Evolutionary conservation across 2,888 invertebrate species (phyloP), one percentile per base, ranked within the genome.

Genomic region (Spodoptera picta): DNA sequence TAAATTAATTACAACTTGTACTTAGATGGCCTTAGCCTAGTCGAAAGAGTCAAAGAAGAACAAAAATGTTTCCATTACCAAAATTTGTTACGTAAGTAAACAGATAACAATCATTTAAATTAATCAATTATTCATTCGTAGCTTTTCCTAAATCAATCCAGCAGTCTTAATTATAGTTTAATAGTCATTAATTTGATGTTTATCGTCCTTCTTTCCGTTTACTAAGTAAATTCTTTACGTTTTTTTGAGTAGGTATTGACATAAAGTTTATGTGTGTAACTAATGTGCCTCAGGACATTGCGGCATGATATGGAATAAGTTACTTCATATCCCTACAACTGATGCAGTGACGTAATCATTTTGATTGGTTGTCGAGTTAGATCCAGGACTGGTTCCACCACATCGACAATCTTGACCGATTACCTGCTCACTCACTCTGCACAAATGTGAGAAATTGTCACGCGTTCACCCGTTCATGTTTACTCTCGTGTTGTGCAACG

Each of bases 321-420:
- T 87, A 81, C 86, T 80, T 78, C 85, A 87, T 71, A 80, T 85
- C 82, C 84, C 82, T 80, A 74, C 79, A 79, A 74, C 77, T 73
- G 69, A 82, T 52, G 60, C 48, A 60, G 61, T 87, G 80, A 83
- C 66, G 83, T 84, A 86, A 88, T 73, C 63, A 59, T 59, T 83
- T 82, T 82, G 82, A 86, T 80, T 75, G 74, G 77, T 76, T 65
- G 75, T 76, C 76, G 75, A 80, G 73, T 78, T 79, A 70, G 73
- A 69, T 76, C 80, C 79, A 79, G 79, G 82, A 84, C 85, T 78
- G 82, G 81, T 85, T 84, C 76, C 49, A 71, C 76, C 72, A 80
- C 83, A 79, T 79, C 76, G 74, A 82, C 36, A 83, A 83, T 82
- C 76, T 77, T 80, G 75, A 78, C 79, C 75, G 81, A 86, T 83